Evolutionary conservation across 1,140 invertebrate genomes (phyloP), one percentile per base, ranked within the genome.

Genomic region (Phocides pigmalion): DNA sequence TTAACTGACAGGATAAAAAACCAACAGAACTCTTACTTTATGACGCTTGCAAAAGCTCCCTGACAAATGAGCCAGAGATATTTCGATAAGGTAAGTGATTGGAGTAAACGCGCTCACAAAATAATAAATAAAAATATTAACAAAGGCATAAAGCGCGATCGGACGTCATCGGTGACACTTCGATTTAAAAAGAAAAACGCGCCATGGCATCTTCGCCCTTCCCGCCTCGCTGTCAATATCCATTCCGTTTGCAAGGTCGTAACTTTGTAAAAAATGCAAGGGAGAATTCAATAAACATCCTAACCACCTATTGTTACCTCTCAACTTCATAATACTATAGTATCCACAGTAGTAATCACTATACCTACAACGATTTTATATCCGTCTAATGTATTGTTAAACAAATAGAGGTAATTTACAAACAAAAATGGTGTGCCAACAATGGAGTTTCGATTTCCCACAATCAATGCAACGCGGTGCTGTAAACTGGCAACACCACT

Each of bases 151-250:
- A 81, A 74, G 66, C 72, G 56, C 74, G 59, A 66, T 68, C 70
- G 62, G 68, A 62, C 67, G 70, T 75, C 70, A 66, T 62, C 66
- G 66, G 67, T 77, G 76, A 79, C 79, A 82, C 68, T 79, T 80
- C 64, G 64, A 71, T 75, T 59, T 76, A 76, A 77, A 78, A 82
- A 82, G 70, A 82, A 76, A 74, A 77, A 84, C 80, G 70, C 72
- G 70, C 69, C 70, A 71, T 74, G 74, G 68, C 74, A 71, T 74
- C 74, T 81, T 83, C 68, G 66, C 72, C 76, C 58, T 72, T 82
- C 70, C 76, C 78, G 76, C 82, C 68, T 70, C 74, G 76, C 76
- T 79, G 80, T 82, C 80, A 78, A 78, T 82, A 78, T 78, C 70
- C 74, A 80, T 84, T 78, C 75, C 53, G 51, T 63, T 66, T 59